Conservation (phyloP, 2,113 vertebrate species). For the Sinocyclocheilus rhinocerous region DNA sequence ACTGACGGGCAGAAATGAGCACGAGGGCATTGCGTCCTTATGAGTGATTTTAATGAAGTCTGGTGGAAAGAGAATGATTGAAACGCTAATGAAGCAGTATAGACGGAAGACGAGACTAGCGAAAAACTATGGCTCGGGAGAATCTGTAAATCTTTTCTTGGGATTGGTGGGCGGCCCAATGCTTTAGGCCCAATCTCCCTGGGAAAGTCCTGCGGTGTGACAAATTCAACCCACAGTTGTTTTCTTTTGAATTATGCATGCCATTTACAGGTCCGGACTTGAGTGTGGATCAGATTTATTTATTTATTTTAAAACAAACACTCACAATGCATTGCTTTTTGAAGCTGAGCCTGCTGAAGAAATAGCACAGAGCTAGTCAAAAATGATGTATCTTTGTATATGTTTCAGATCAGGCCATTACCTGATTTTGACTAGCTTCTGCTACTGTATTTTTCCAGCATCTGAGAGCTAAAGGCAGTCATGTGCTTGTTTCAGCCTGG, state of each 20-base stretch:
- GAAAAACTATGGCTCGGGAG: slow-evolving; percentile 49
- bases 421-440: neutral
- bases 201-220: neutral
- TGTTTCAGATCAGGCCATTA: neutral
- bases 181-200: neutral
- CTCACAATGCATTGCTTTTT: slow-evolving; percentile 17
- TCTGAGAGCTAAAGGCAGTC: neutral
- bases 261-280: neutral
- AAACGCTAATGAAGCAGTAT: slow-evolving; percentile 61
- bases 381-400: neutral
- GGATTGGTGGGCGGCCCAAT: neutral
- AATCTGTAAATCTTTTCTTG: neutral
- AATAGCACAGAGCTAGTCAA: slow-evolving; percentile 41
- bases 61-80: slow-evolving; percentile 53
- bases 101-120: slow-evolving; percentile 59
- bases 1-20: slow-evolving; percentile 60
- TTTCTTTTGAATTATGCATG: slow-evolving; percentile 40
- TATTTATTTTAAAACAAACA: slow-evolving; percentile 29
- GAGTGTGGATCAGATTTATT: neutral
- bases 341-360: neutral
- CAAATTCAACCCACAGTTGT: slow-evolving; percentile 9
- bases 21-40: slow-evolving; percentile 39
- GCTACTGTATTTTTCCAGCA: neutral
- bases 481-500: neutral
- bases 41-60: slow-evolving; percentile 54